phyloP scores from a whole-genome alignment of 2,113 vertebrate species.

The Mobula birostris region DNA sequence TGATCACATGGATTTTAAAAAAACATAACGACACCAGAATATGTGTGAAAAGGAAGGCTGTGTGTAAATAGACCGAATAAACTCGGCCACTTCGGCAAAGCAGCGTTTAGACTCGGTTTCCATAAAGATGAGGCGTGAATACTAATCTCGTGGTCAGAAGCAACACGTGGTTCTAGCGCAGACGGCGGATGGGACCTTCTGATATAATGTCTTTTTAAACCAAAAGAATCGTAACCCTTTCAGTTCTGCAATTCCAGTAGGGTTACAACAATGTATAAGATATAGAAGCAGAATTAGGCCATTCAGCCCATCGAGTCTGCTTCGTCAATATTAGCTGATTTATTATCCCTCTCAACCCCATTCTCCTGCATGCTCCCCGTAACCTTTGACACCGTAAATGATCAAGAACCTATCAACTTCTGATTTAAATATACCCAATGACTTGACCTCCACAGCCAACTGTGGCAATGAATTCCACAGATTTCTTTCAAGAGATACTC shows the following conservation, averaged over 20 bases:
- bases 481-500: background rate
- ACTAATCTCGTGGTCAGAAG: background rate
- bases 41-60: background rate
- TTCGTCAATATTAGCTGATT: no score
- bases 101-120: background rate
- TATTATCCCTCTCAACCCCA: no score
- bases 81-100: background rate
- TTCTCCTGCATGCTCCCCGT: no score
- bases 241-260: background rate
- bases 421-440: no score
- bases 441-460: no score
- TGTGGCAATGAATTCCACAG: no score
- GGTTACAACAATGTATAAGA: background rate
- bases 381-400: no score
- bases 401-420: no score
- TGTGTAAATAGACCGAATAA: background rate
- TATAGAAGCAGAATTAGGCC: no score
- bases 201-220: background rate
- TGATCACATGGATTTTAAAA: background rate
- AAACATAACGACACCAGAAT: background rate
- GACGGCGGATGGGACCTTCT: background rate
- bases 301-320: no score
- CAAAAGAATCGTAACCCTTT: slow-evolving; percentile 16
- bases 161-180: slow-evolving; percentile 3
- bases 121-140: background rate